A percentile compares a stretch with the other conserved stretches of the same genome.
Evolutionary conservation across 2,113 vertebrate species (phyloP).

Genomic region (Scomber scombrus): DNA sequence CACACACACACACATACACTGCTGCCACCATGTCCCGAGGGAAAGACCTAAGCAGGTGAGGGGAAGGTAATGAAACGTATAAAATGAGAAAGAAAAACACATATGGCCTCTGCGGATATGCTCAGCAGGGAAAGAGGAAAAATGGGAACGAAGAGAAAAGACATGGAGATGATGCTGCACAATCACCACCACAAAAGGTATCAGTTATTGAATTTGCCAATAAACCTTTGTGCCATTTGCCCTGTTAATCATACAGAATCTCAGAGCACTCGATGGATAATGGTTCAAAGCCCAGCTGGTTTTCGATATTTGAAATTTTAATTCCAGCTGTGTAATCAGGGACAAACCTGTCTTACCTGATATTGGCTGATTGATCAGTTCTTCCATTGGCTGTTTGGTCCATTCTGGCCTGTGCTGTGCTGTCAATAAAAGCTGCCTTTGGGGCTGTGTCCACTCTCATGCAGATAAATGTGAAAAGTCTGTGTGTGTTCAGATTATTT

Average conservation of each 20-base stretch:
- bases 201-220: neutral
- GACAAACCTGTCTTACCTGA: neutral
- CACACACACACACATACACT: neutral
- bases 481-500: too few relatives aligned
- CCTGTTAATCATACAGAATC: too few relatives aligned
- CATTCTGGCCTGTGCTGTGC: neutral
- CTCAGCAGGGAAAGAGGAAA: neutral
- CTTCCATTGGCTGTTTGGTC: neutral
- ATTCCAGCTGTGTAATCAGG: neutral
- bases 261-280: neutral
- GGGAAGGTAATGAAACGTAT: constrained; percentile 16
- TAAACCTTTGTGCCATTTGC: too few relatives aligned
- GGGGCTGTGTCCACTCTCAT: neutral
- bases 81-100: constrained; percentile 27
- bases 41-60: constrained; percentile 9
- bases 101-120: neutral
- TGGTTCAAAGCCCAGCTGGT: neutral
- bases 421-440: neutral
- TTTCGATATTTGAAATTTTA: constrained; percentile 6
- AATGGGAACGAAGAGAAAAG: neutral
- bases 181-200: neutral
- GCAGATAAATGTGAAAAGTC: neutral
- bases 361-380: neutral
- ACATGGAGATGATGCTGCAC: neutral
- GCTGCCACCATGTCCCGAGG: neutral